phyloP scores from a whole-genome alignment of 2,888 invertebrate genomes.

The Holacanthella duospinosa region DNA sequence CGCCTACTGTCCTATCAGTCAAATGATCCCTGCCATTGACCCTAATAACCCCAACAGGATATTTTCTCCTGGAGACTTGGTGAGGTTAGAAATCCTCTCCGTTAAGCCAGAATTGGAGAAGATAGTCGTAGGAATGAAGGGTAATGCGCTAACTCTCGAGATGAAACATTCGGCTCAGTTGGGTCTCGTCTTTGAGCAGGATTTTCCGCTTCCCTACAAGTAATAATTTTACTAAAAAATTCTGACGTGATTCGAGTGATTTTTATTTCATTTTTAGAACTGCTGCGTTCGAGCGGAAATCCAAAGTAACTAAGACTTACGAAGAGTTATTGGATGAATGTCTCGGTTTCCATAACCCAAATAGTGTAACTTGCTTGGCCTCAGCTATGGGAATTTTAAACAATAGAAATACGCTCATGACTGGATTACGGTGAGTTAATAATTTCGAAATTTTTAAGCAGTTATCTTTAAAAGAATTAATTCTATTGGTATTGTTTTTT shows the following conservation, averaged over 20 bases:
- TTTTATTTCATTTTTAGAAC: slow-evolving; percentile 13
- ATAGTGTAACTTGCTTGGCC: slow-evolving; percentile 71
- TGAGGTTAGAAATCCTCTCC: slow-evolving; percentile 79
- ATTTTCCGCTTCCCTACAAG: slow-evolving; percentile 42
- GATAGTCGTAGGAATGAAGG: slow-evolving; percentile 77
- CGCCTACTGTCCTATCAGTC: slow-evolving; percentile 42
- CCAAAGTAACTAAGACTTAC: slow-evolving; percentile 57
- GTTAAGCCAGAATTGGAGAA: slow-evolving; percentile 72
- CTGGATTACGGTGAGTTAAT: slow-evolving; percentile 57
- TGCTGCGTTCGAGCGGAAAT: slow-evolving; percentile 19
- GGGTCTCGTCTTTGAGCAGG: slow-evolving; percentile 57
- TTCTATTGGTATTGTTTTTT: too few species aligned
- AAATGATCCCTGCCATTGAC: slow-evolving; percentile 21
- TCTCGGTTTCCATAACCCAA: slow-evolving; percentile 78
- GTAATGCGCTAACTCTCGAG: slow-evolving; percentile 57
- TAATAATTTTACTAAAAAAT: slow-evolving; percentile 23
- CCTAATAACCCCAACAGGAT: slow-evolving; percentile 43
- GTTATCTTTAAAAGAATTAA: not conserved
- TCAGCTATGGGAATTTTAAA: slow-evolving; percentile 61
- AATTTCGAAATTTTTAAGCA: not conserved
- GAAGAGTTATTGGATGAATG: slow-evolving; percentile 71
- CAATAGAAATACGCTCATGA: slow-evolving; percentile 58
- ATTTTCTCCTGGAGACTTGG: slow-evolving; percentile 70
- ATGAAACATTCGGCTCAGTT: slow-evolving; percentile 62
- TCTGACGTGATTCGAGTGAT: not conserved